phyloP scores from a whole-genome alignment of 2,888 invertebrate genomes.

The Prosopocoilus inquinatus region DNA sequence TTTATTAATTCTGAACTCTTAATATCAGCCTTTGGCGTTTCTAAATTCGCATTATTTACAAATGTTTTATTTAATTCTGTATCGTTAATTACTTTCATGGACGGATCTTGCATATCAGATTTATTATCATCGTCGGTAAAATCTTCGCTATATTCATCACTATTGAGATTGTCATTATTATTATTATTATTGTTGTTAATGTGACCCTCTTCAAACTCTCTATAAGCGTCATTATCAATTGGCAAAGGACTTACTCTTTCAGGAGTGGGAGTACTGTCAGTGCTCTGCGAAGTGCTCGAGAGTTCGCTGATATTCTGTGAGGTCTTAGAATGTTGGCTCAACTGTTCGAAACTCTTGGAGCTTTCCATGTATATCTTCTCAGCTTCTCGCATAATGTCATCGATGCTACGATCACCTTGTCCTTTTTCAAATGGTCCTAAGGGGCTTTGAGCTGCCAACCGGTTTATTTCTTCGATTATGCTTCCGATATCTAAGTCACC shows the following conservation, averaged over 20 bases:
- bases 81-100: neutral
- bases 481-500: conserved; percentile 64
- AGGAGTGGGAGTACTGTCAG: conserved; percentile 44
- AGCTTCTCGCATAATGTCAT: conserved; percentile 60
- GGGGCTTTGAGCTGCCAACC: conserved; percentile 51
- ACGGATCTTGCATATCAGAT: conserved; percentile 16
- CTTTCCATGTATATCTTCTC: conserved; percentile 54
- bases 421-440: conserved; percentile 48
- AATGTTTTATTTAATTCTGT: neutral
- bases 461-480: conserved; percentile 68
- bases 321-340: conserved; percentile 47
- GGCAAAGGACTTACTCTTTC: conserved; percentile 48
- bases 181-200: conserved; percentile 19
- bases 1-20: neutral
- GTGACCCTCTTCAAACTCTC: conserved; percentile 14
- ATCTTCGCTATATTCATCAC: conserved; percentile 43
- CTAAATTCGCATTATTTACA: conserved; percentile 7
- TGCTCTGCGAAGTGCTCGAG: conserved; percentile 33
- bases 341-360: conserved; percentile 50
- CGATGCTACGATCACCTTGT: conserved; percentile 55
- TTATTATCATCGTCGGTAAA: conserved; percentile 41
- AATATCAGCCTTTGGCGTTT: conserved; percentile 2
- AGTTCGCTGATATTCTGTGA: conserved; percentile 45
- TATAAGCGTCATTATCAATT: conserved; percentile 32
- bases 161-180: conserved; percentile 23